Evolutionary conservation across 2,888 invertebrate genomes (phyloP).

Genomic region (Hemistola chrysoprasaria): DNA sequence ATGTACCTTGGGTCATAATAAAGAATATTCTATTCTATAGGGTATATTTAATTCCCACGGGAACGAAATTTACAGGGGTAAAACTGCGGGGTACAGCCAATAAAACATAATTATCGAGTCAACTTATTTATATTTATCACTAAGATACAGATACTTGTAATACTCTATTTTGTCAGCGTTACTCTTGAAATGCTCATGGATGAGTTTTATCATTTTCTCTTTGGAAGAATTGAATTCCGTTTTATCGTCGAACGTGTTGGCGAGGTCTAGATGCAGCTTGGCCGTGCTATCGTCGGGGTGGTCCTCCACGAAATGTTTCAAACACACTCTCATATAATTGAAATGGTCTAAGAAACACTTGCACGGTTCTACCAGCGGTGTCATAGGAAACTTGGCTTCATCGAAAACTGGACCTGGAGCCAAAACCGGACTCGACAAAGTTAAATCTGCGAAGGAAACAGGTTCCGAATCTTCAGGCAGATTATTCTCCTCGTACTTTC

Average conservation of each 20-base stretch:
- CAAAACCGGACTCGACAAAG: constrained; percentile 30
- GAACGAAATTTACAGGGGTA: too few species aligned
- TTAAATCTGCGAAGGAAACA: constrained; percentile 7
- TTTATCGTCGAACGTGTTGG: constrained; percentile 43
- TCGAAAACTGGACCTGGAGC: constrained; percentile 20
- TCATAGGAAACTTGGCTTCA: constrained; percentile 29
- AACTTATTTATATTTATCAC: too few species aligned
- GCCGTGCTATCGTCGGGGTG: constrained; percentile 46
- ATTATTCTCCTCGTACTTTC: constrained; percentile 44
- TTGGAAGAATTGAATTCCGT: constrained; percentile 45
- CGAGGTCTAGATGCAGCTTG: constrained; percentile 39
- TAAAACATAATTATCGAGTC: too few species aligned
- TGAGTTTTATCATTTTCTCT: constrained; percentile 45
- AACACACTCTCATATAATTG: constrained; percentile 49
- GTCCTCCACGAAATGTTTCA: constrained; percentile 46
- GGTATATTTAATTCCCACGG: too few species aligned
- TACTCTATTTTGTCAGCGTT: constrained; percentile 34
- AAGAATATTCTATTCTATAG: too few species aligned
- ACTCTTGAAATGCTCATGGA: constrained; percentile 41
- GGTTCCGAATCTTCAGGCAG: constrained; percentile 33
- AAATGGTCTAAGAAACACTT: constrained; percentile 50
- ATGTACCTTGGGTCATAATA: too few species aligned
- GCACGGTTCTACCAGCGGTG: constrained; percentile 42
- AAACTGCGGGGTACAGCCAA: too few species aligned
- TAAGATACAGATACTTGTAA: constrained; percentile 49